These are phyloP conservation scores for Tragelaphus buxtoni DNA, from an alignment of 2,113 vertebrate species.

Conservation along the genomic window DNA sequence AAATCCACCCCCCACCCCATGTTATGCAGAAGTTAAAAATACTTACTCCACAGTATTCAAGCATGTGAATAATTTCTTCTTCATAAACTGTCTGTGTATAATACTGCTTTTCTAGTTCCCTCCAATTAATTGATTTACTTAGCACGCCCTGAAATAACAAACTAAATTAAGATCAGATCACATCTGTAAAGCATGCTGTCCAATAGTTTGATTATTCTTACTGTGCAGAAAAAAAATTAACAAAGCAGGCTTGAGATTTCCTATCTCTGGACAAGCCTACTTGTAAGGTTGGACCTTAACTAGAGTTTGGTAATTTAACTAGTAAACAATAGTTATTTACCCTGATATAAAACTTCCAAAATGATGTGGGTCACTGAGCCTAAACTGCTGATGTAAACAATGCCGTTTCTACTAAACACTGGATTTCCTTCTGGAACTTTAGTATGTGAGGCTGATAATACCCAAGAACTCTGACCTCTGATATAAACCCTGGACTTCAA, in stretches of 20 bases:
- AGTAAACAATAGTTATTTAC: background rate
- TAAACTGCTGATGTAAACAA: background rate
- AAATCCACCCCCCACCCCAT: background rate
- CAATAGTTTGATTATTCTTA: background rate
- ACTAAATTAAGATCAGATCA: slow-evolving; percentile 10
- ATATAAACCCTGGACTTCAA: background rate
- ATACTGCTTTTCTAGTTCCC: slow-evolving; percentile 96
- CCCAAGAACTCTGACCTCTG: background rate
- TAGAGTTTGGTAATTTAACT: background rate
- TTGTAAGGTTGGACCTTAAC: background rate
- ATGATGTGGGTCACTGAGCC: background rate
- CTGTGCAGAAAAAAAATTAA: background rate
- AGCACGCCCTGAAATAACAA: slow-evolving; percentile 89
- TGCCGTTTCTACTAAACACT: background rate
- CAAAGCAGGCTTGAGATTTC: background rate
- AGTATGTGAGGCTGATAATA: background rate
- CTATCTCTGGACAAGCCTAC: background rate
- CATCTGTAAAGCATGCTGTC: background rate
- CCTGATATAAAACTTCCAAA: background rate
- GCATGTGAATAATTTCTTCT: slow-evolving; percentile 93
- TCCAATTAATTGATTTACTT: slow-evolving; percentile 97
- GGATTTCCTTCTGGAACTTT: background rate
- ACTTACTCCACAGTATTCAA: slow-evolving; percentile 98
- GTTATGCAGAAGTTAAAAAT: slow-evolving; percentile 32
- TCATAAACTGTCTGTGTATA: slow-evolving; percentile 92